These are phyloP conservation scores for Aphelenchoides bicaudatus DNA, from an alignment of 2,888 invertebrate species.

Conservation along the genomic window DNA sequence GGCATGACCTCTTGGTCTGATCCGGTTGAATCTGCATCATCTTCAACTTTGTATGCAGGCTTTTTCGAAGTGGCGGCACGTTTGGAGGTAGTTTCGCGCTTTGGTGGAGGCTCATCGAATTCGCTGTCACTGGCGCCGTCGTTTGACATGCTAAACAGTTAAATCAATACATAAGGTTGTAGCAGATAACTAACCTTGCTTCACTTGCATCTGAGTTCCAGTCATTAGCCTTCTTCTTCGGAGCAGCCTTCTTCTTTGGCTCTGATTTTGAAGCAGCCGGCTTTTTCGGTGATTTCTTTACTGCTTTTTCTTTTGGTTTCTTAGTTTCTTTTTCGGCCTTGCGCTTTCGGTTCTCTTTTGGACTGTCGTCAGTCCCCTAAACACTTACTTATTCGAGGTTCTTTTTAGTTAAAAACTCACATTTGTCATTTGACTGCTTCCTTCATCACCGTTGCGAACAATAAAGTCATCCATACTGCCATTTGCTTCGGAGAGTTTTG, in stretches of 20 bases:
- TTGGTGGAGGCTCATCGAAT: not conserved
- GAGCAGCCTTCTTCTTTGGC: not conserved
- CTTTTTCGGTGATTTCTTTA: not conserved
- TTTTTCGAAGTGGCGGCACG: not conserved
- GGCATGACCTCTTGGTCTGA: not conserved
- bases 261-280: not conserved
- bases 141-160: not conserved
- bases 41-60: not conserved
- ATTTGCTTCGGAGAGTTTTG: too few species aligned
- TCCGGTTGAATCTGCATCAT: not conserved
- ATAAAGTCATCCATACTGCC: too few species aligned
- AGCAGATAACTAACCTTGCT: not conserved
- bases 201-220: not conserved
- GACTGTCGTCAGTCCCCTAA: not conserved
- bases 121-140: not conserved
- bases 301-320: not conserved
- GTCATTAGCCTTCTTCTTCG: not conserved
- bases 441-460: too few species aligned
- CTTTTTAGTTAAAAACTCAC: not conserved
- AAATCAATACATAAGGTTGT: not conserved
- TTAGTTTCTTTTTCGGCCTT: slow-evolving; percentile 1
- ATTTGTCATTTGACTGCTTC: not conserved
- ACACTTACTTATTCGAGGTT: not conserved
- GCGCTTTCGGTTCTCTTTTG: not conserved
- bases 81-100: not conserved